phyloP scores from a whole-genome alignment of 2,797 vertebrate species.

The Myotis planiceps region DNA sequence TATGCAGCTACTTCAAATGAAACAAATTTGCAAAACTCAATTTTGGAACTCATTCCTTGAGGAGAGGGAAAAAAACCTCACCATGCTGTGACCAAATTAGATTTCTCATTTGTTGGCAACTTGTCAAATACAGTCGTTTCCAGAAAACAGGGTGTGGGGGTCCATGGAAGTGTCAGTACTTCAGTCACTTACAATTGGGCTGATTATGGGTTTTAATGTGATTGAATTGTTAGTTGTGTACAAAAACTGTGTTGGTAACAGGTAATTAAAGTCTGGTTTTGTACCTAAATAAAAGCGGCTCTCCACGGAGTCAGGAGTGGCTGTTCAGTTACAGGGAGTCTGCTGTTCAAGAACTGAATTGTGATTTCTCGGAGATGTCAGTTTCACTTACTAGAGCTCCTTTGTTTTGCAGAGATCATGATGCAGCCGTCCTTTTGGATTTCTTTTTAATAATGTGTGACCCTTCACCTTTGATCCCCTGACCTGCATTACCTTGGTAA shows the following conservation, averaged over 20 bases:
- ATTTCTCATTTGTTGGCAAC: constrained; percentile 68
- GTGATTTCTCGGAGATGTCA: constrained; percentile 70
- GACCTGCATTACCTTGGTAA: constrained; percentile 99
- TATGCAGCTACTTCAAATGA: constrained; percentile 80
- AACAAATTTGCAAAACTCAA: constrained; percentile 81
- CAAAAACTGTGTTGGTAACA: constrained; percentile 12
- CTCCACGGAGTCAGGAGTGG: constrained; percentile 5
- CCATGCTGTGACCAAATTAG: constrained; percentile 73
- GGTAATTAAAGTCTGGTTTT: constrained; percentile 47
- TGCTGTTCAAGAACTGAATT: constrained; percentile 79
- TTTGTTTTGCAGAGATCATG: constrained; percentile 99
- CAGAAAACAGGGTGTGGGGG: constrained; percentile 61
- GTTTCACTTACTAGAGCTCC: constrained; percentile 95
- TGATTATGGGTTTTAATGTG: constrained; percentile 29
- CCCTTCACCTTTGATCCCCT: constrained; percentile 99
- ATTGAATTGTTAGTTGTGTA: constrained; percentile 36
- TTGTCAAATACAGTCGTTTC: constrained; percentile 63
- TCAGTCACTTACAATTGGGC: constrained; percentile 9
- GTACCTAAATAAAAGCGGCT: constrained; percentile 46
- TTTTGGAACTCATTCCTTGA: constrained; percentile 79
- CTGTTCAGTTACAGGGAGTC: constrained; percentile 54
- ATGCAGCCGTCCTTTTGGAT: constrained; percentile 96
- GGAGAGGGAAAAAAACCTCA: constrained; percentile 54
- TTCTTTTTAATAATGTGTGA: constrained; percentile 99
- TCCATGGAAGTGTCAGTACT: background rate